These are phyloP conservation scores for Torymus auratus DNA, from an alignment of 2,888 invertebrate species.

Conservation along the genomic window DNA sequence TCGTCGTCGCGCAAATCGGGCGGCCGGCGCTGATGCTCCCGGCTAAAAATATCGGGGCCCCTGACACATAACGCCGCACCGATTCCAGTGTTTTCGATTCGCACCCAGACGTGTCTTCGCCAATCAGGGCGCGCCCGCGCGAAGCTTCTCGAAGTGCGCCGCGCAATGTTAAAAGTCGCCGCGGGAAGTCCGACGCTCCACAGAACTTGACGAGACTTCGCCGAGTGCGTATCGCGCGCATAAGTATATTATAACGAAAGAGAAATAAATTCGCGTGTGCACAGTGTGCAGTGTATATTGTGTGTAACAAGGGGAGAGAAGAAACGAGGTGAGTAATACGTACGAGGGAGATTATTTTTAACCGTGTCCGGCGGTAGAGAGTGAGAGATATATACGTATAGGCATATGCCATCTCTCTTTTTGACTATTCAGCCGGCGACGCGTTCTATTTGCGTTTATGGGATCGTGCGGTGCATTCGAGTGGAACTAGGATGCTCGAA, in stretches of 20 bases:
- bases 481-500: too few species aligned
- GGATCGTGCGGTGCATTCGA: too few species aligned
- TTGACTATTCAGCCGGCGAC: too few species aligned
- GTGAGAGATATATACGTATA: too few species aligned
- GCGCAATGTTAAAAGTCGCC: constrained; percentile 37
- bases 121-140: not conserved
- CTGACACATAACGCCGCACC: too few species aligned
- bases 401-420: too few species aligned
- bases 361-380: not conserved
- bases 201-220: constrained; percentile 43
- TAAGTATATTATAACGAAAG: not conserved
- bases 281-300: too few species aligned
- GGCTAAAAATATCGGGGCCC: too few species aligned
- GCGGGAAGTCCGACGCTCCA: constrained; percentile 27
- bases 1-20: too few species aligned
- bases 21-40: too few species aligned
- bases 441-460: too few species aligned
- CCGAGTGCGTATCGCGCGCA: constrained; percentile 17
- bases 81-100: constrained; percentile 52
- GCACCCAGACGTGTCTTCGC: not conserved
- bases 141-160: constrained; percentile 54
- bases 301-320: not conserved
- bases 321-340: constrained; percentile 30
- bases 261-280: not conserved
- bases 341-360: constrained; percentile 31